Percentiles rank a stretch among this genome's conserved stretches.
phyloP scores from a whole-genome alignment of 2,888 invertebrate species.

The Mythimna lalbum region DNA sequence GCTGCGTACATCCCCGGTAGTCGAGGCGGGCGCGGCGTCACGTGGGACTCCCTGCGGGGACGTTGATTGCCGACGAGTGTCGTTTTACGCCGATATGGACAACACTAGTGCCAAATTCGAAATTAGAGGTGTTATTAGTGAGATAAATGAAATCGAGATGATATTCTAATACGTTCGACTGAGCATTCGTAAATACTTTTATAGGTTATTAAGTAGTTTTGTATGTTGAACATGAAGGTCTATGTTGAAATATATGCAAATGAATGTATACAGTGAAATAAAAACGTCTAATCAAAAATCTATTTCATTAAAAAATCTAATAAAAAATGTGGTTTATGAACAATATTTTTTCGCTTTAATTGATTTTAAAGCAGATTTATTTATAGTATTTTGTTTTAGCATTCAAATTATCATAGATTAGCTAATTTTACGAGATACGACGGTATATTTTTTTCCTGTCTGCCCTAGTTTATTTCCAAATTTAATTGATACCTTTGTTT shows the following conservation, averaged over 20 bases:
- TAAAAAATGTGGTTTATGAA: slow-evolving; percentile 52
- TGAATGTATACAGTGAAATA: slow-evolving; percentile 32
- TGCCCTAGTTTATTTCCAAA: not conserved
- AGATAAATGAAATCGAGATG: slow-evolving; percentile 51
- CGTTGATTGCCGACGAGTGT: slow-evolving; percentile 86
- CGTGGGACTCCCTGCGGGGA: slow-evolving; percentile 87
- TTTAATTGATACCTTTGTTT: slow-evolving; percentile 66
- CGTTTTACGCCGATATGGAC: slow-evolving; percentile 84
- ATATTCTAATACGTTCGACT: slow-evolving; percentile 24
- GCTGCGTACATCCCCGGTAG: slow-evolving; percentile 77
- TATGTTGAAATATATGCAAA: slow-evolving; percentile 33
- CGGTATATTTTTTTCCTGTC: not conserved
- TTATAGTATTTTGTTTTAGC: slow-evolving; percentile 11
- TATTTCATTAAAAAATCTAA: slow-evolving; percentile 45
- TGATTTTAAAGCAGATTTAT: slow-evolving; percentile 20
- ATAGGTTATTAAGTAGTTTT: slow-evolving; percentile 34
- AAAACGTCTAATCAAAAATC: slow-evolving; percentile 47
- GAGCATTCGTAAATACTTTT: slow-evolving; percentile 28
- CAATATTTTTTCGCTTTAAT: slow-evolving; percentile 30
- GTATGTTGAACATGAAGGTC: slow-evolving; percentile 16
- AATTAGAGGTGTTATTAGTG: slow-evolving; percentile 67
- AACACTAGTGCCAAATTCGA: slow-evolving; percentile 77
- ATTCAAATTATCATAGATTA: slow-evolving; percentile 8
- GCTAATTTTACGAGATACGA: not conserved
- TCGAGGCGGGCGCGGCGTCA: slow-evolving; percentile 70